Percentiles rank a stretch among this genome's conserved stretches.
phyloP scores from a whole-genome alignment of 2,113 vertebrate species.

The Muscicapa adusta region DNA sequence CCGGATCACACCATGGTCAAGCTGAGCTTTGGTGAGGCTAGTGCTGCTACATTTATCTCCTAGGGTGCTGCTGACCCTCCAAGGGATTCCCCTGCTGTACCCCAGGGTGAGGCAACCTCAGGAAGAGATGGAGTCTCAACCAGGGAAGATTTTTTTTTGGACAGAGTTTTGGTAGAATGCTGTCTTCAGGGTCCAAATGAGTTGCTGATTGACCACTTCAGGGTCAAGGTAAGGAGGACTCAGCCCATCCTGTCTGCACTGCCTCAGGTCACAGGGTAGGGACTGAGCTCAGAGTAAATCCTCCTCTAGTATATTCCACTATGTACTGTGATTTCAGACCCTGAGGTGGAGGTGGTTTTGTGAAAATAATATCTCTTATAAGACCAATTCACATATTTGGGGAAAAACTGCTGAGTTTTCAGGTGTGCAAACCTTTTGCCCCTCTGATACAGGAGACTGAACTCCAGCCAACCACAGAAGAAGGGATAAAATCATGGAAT shows the following conservation, averaged over 20 bases:
- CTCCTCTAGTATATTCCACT: background rate
- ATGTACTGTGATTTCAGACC: background rate
- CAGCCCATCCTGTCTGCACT: background rate
- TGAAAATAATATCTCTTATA: background rate
- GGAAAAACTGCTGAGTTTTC: background rate
- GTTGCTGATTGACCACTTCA: background rate
- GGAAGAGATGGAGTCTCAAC: background rate
- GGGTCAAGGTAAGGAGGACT: rapidly evolving
- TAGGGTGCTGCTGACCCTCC: background rate
- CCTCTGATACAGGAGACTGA: background rate
- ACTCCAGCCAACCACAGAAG: background rate
- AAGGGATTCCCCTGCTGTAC: background rate
- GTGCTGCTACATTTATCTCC: background rate
- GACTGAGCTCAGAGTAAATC: background rate
- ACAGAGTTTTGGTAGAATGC: background rate
- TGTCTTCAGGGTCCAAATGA: background rate
- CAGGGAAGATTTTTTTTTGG: rapidly evolving
- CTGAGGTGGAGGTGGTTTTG: background rate
- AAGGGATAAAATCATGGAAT: background rate
- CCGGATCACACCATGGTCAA: too few relatives aligned
- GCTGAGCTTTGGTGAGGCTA: background rate
- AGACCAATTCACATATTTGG: background rate
- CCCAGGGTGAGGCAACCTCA: rapidly evolving
- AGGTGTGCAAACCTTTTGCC: rapidly evolving
- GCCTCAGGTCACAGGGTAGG: rapidly evolving